Evolutionary conservation across 1,140 invertebrate genomes (phyloP).

Genomic region (Antheraea mylitta): DNA sequence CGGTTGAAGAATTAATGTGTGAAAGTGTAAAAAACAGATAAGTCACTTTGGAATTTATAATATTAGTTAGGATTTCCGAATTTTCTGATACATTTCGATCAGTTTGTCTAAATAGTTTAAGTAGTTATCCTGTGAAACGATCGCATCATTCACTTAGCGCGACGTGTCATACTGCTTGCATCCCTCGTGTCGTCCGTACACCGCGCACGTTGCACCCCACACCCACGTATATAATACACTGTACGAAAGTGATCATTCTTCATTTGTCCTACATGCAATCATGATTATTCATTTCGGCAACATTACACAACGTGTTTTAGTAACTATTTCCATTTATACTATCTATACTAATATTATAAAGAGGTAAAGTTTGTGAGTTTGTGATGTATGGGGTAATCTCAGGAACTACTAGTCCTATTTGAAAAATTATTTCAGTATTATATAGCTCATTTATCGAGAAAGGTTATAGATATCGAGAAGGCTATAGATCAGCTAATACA

Average conservation of each 20-base stretch:
- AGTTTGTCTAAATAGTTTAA: not conserved
- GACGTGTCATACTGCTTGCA: constrained; percentile 40
- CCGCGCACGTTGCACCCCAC: constrained; percentile 25
- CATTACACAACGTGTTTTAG: not conserved
- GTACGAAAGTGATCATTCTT: constrained; percentile 68
- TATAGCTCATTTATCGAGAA: too few relatives aligned
- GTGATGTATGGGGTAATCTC: too few relatives aligned
- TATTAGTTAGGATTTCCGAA: not conserved
- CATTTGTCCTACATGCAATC: constrained; percentile 49
- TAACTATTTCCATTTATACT: not conserved
- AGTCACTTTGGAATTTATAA: too few relatives aligned
- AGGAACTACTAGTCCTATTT: too few relatives aligned
- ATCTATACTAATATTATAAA: too few relatives aligned
- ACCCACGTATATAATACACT: constrained; percentile 9
- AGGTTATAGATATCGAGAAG: too few relatives aligned
- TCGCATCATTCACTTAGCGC: constrained; percentile 64
- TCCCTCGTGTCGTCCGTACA: constrained; percentile 12
- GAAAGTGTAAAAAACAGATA: too few relatives aligned
- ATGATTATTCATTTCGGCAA: constrained; percentile 21
- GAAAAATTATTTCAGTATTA: too few relatives aligned
- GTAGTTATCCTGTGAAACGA: not conserved
- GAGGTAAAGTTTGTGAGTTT: too few relatives aligned
- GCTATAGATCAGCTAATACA: constrained; percentile 13
- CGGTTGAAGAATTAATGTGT: too few relatives aligned
- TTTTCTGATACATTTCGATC: not conserved